Evolutionary conservation across 2,797 vertebrate species (phyloP), one percentile per base, ranked within the genome.

Genomic region (Nannoperca australis): DNA sequence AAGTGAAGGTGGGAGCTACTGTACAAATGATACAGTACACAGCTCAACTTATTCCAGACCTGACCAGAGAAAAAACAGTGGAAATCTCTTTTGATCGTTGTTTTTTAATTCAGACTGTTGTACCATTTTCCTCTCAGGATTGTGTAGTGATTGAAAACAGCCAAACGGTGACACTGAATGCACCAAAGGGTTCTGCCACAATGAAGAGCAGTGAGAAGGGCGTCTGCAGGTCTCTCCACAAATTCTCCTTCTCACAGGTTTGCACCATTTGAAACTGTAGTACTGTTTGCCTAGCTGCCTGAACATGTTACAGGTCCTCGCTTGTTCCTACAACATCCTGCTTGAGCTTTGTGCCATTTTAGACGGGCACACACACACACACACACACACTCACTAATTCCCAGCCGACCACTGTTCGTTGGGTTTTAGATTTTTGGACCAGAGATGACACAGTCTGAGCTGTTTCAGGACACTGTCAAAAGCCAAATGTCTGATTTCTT

Each of bases 161-260:
- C 0, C 96, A 96, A 83, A 94, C 84, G 1, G 95, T 96, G 73
- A 88, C 90, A 1, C 93, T 98, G 83, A 92, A 89, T 22, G 97
- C 97, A 67, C 97, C 97, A 0, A 96, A 95, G 88, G 97, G 96
- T 14, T 97, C 97, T 45, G 94, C 94, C 79, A 90, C 94, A 44
- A 89, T 96, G 95, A 97, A 96, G 87, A 96, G 92, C 91, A 96
- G 96, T 36, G 97, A 97, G 82, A 97, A 93, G 72, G 96, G 97
- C n/a, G 85, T 97, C 30, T 95, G 96, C 32, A 90, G 91, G 75
- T 92, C 96, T 0, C 69, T 95, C 17, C 96, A 97, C 81, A 97
- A 94, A 18, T 98, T 98, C 70, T 95, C 94, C 12, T 98, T 97
- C 87, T 95, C 96, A 38, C 93, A 95, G 94, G 97, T 97, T 15